phyloP scores from a whole-genome alignment of 2,113 vertebrate species.

The Eonycteris spelaea region DNA sequence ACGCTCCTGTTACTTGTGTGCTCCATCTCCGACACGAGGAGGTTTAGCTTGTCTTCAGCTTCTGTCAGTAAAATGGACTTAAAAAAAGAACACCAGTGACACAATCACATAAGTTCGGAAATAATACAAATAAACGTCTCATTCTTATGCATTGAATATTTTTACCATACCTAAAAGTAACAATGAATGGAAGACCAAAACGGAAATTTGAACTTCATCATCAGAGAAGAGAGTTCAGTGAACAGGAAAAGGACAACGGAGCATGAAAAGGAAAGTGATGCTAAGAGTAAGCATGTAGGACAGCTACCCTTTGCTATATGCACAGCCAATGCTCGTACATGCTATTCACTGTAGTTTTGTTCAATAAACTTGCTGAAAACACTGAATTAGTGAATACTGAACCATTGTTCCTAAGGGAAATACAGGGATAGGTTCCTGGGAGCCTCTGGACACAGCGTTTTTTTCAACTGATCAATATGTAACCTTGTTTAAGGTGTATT shows the following conservation, averaged over 20 bases:
- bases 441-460: not conserved
- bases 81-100: constrained; percentile 4
- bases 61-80: constrained; percentile 87
- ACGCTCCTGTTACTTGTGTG: constrained; percentile 3
- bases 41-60: constrained; percentile 79
- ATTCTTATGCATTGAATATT: not conserved
- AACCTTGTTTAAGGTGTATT: not conserved
- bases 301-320: not conserved
- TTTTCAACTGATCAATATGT: not conserved
- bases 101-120: not conserved
- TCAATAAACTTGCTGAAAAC: not conserved
- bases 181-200: not conserved
- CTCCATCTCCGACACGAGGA: constrained; percentile 73
- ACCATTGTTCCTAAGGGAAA: not conserved
- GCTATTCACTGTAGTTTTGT: not conserved
- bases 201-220: not conserved
- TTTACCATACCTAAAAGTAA: not conserved
- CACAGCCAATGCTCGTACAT: rapidly evolving
- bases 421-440: not conserved
- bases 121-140: not conserved
- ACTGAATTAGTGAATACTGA: not conserved
- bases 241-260: not conserved
- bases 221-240: not conserved
- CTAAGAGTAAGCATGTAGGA: not conserved
- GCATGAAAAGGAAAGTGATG: not conserved